These are phyloP conservation scores for Onychostoma macrolepis DNA, from an alignment of 2,113 vertebrate genomes.

Conservation along the genomic window DNA sequence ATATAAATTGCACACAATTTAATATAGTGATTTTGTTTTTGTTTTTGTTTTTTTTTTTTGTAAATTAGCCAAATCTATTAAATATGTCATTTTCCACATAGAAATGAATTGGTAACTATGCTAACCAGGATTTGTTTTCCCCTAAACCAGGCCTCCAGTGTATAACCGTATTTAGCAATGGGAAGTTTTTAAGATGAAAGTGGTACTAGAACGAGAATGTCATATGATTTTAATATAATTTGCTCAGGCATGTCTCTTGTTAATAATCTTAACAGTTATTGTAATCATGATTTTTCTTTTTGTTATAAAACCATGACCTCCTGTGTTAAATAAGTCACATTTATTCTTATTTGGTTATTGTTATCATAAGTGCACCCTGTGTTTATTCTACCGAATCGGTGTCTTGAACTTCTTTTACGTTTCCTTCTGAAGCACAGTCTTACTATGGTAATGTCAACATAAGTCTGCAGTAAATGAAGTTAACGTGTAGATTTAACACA, in stretches of 20 bases:
- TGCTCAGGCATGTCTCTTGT: conserved; percentile 38
- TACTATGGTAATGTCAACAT: neutral
- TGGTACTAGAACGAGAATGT: conserved; percentile 2
- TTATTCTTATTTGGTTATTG: conserved; percentile 4
- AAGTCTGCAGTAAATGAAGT: neutral
- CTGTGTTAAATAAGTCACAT: conserved; percentile 4
- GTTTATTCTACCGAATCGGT: neutral
- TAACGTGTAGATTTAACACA: neutral
- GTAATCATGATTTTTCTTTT: neutral
- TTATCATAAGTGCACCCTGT: conserved; percentile 13
- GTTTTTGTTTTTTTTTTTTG: neutral
- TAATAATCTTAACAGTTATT: conserved; percentile 6
- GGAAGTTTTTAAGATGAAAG: neutral
- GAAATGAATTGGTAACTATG: neutral
- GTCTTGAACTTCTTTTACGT: neutral
- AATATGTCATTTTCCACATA: neutral
- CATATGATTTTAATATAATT: conserved; percentile 2
- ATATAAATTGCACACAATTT: neutral
- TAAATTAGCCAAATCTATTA: neutral
- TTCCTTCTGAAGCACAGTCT: conserved; percentile 1
- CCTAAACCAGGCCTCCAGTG: neutral
- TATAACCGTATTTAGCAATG: neutral
- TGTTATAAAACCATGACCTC: conserved; percentile 1
- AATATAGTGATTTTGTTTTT: too few species aligned
- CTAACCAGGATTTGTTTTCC: neutral